Evolutionary conservation across 2,797 vertebrate species (phyloP), one percentile per base, ranked within the genome.

Genomic region (Lepilemur septentrionalis): DNA sequence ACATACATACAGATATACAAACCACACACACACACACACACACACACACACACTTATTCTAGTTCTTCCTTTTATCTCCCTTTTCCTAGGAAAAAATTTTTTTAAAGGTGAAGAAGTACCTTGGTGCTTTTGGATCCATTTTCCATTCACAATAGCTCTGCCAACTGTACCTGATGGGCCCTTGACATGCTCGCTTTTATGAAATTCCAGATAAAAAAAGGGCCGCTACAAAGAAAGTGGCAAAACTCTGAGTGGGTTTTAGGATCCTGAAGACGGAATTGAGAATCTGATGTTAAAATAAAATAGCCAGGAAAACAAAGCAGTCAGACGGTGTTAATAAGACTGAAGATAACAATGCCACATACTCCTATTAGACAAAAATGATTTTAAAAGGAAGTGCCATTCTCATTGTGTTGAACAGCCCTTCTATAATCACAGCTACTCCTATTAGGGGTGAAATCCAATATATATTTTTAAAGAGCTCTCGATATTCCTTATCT

Each of bases 401-500:
- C 90, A 91, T 94, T 97, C 72, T 96, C 81, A 73, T 70, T 50
- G 87, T 83, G 67, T 94, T 98, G 97, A 97, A 91, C 18, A 41
- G 28, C 23, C 11, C 11, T 91, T 91, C 97, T 95, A 59, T 76
- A 97, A 96, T 38, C 61, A 59, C 17, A 83, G 94, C 92, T 91
- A 35, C 25, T 95, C 38, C 89, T 92, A 65, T 43, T 95, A 95
- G 38, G 41, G 81, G 89, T 96, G 69, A 73, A 91, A 95, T 72
- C 85, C 97, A 97, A 89, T 82, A 93, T 79, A 76, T 91, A 18
- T 76, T 92, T 97, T 97, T 91, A 96, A 97, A 96, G 75, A 84
- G 92, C 76, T 95, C 89, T 82, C 94, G 91, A 50, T 97, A 97
- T 92, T 97, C 81, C 96, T 98, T 96, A 95, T 96, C 94, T 97